Evolutionary conservation across 2,797 vertebrate species (phyloP), one percentile per base, ranked within the genome.

Genomic region (Ctenopoma kingsleyae): DNA sequence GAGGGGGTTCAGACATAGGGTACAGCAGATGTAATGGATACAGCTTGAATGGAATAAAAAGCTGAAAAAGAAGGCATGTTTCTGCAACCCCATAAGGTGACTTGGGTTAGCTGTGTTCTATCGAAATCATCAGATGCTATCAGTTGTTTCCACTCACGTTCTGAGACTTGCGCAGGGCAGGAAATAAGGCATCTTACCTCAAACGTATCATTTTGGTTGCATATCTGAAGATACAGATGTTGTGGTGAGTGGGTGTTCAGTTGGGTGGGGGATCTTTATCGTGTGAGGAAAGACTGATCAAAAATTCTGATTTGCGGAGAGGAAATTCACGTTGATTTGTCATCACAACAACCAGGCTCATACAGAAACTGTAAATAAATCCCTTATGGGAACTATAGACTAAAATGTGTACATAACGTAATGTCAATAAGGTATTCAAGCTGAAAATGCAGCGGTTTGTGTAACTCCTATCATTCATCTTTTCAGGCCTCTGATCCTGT

Each of bases 261-360:
- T 46, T 1, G 52, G 65, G 60, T 65, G 82, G 80, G 81, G 81
- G 67, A 88, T 75, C 36, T 82, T 85, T 64, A 57, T 12, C n/a
- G 0, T 20, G 4, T 12, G 2, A 3, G 76, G 76, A 81, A 85
- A 78, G 19, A 40, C 13, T 41, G 22, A 67, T 52, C 1, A 51
- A 51, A 74, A 40, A 38, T 10, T 8, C 3, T 32, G n/a, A 17
- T 55, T 22, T 57, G 10, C 8, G 23, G 50, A 3, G 11, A 59
- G 27, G 43, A 53, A 55, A 41, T 57, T 66, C 43, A 52, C 23
- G 55, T 1, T 8, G 4, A 50, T 23, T 53, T 58, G 44, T 63
- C 70, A 71, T 64, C 22, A 52, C 17, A 16, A 17, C 15, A 2
- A 25, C 27, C 52, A 3, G 43, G 16, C 43, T 47, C 23, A 53